Percentiles rank a stretch among this genome's conserved stretches.
Conservation (phyloP, 2,888 invertebrate genomes). For the Hedychridium roseum region DNA sequence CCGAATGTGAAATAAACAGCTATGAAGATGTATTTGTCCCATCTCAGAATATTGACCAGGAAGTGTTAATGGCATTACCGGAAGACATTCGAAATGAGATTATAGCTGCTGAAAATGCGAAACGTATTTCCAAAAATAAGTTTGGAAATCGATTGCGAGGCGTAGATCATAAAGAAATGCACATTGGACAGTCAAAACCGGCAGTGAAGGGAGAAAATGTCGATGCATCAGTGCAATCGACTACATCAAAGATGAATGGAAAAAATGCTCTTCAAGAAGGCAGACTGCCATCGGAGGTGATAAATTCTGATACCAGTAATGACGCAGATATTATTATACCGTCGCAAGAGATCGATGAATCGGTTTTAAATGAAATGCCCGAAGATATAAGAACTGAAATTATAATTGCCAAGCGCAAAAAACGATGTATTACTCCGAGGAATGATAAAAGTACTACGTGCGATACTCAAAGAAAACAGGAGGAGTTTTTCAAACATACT, state of each 20-base stretch:
- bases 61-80: constrained; percentile 69
- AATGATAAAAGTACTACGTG: constrained; percentile 7
- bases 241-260: too few species aligned
- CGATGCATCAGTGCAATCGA: too few species aligned
- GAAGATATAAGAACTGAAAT: constrained; percentile 68
- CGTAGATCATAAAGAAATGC: too few species aligned
- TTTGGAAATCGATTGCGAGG: too few species aligned
- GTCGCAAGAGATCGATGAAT: constrained; percentile 63
- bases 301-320: neutral
- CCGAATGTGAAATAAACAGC: too few species aligned
- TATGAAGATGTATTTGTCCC: too few species aligned
- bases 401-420: constrained; percentile 24
- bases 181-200: too few species aligned
- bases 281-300: neutral
- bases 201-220: too few species aligned
- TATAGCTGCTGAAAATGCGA: constrained; percentile 5
- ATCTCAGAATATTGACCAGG: too few species aligned
- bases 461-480: constrained; percentile 42
- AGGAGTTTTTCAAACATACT: constrained; percentile 50
- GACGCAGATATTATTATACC: constrained; percentile 5
- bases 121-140: too few species aligned
- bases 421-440: constrained; percentile 49
- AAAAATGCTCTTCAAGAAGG: neutral
- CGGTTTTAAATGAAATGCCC: constrained; percentile 68
- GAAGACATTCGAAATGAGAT: constrained; percentile 68